Evolutionary conservation across 53 echinoderm and acorn worm genomes (phyloP).

Genomic region (Mesocentrotus franciscanus): DNA sequence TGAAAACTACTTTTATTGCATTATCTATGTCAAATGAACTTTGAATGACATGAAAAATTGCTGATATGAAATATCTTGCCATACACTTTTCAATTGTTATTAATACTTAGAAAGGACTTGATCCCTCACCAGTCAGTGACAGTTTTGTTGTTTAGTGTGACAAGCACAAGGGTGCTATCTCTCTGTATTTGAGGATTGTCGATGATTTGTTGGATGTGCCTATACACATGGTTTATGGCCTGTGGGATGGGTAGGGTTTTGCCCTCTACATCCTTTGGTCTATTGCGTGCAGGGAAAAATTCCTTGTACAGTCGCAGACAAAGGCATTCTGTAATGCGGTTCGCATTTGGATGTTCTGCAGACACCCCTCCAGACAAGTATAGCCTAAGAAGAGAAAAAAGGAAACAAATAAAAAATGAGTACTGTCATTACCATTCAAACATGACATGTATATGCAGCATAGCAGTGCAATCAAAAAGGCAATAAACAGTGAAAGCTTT

Average conservation of each 20-base stretch:
- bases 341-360: conserved; percentile 19
- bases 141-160: conserved; percentile 12
- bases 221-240: not conserved
- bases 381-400: conserved; percentile 12
- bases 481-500: too few species aligned
- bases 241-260: conserved; percentile 39
- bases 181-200: not conserved
- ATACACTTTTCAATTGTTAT: too few species aligned
- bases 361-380: conserved; percentile 23
- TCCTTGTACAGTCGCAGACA: conserved; percentile 43
- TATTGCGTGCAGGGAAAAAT: not conserved
- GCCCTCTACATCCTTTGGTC: conserved; percentile 36
- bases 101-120: too few species aligned
- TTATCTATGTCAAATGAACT: too few species aligned
- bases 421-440: too few species aligned
- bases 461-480: too few species aligned
- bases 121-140: not conserved
- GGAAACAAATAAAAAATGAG: not conserved
- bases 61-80: too few species aligned
- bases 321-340: conserved; percentile 24
- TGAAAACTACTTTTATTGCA: too few species aligned
- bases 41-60: too few species aligned
- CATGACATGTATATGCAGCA: too few species aligned
- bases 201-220: conserved; percentile 23
- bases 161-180: not conserved